Percentiles rank a stretch among this genome's conserved stretches.
phyloP scores from a whole-genome alignment of 1,140 invertebrate species.

The Drosophila bipectinata region DNA sequence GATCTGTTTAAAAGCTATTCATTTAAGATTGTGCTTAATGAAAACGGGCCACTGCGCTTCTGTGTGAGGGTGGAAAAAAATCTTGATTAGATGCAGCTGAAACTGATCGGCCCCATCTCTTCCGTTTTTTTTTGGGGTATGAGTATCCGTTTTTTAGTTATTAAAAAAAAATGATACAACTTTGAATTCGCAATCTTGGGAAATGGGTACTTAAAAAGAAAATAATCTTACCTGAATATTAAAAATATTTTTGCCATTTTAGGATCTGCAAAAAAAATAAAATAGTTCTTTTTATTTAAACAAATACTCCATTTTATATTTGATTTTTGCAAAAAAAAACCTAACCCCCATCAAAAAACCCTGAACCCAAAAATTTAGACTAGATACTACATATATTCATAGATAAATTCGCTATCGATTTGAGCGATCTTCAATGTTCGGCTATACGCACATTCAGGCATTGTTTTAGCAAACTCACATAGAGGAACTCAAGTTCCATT shows the following conservation, averaged over 20 bases:
- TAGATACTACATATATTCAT: conserved; percentile 1
- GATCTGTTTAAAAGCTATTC: conserved; percentile 16
- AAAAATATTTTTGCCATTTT: conserved; percentile 24
- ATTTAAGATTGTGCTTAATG: conserved; percentile 23
- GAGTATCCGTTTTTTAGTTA: conserved; percentile 2
- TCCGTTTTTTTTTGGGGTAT: conserved; percentile 18
- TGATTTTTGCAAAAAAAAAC: not conserved
- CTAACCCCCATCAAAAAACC: not conserved
- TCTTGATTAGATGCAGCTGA: conserved; percentile 48
- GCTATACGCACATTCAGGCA: conserved; percentile 40
- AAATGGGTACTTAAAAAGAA: not conserved
- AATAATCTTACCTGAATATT: conserved; percentile 36
- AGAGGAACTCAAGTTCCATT: conserved; percentile 47
- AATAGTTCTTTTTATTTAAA: not conserved
- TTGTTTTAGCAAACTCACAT: conserved; percentile 40
- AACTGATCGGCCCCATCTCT: conserved; percentile 2
- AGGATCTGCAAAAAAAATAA: not conserved
- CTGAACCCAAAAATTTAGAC: conserved; percentile 12
- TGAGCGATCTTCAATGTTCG: conserved; percentile 38
- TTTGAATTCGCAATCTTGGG: not conserved
- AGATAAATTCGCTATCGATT: conserved; percentile 30
- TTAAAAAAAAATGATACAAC: not conserved
- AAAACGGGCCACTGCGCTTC: conserved; percentile 35
- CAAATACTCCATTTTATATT: not conserved
- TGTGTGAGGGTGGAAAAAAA: conserved; percentile 26